A percentile compares a stretch with the other conserved stretches of the same genome.
These are phyloP conservation scores for Trichogramma dendrolimi DNA, from an alignment of 2,888 invertebrate species.

Conservation along the genomic window DNA sequence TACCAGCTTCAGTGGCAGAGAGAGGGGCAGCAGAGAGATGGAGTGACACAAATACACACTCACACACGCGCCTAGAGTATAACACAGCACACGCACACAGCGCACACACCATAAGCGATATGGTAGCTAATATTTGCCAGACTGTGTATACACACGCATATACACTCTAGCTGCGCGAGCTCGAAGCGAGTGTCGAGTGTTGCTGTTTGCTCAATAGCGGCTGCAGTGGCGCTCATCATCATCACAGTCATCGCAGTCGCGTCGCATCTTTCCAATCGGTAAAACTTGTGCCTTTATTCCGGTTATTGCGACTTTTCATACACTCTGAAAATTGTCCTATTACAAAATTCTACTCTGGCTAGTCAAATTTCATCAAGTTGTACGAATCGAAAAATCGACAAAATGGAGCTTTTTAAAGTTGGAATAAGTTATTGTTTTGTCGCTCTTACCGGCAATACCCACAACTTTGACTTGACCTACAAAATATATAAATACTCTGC, in stretches of 20 bases:
- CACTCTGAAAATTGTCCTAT: too few relatives aligned
- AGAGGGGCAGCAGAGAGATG: too few relatives aligned
- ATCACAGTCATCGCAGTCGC: neutral
- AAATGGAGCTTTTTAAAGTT: too few relatives aligned
- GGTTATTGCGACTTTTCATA: too few relatives aligned
- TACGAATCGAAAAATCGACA: too few relatives aligned
- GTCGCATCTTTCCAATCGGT: too few relatives aligned
- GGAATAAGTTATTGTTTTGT: neutral
- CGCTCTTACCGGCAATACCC: neutral
- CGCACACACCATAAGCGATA: conserved; percentile 51
- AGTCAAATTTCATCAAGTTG: too few relatives aligned
- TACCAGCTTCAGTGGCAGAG: too few relatives aligned
- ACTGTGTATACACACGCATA: conserved; percentile 49
- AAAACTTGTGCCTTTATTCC: too few relatives aligned
- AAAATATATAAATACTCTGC: too few relatives aligned
- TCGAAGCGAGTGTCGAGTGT: conserved; percentile 14
- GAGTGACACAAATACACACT: conserved; percentile 29
- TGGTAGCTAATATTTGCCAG: conserved; percentile 51
- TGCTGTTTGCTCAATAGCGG: conserved; percentile 38
- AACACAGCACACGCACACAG: conserved; percentile 37
- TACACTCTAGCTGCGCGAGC: conserved; percentile 29
- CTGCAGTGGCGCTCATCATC: conserved; percentile 42
- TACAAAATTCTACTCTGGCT: too few relatives aligned
- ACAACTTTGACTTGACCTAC: neutral
- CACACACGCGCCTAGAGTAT: conserved; percentile 43